Evolutionary conservation across 1,140 invertebrate genomes (phyloP).

Genomic region (Trichonephila clavata): DNA sequence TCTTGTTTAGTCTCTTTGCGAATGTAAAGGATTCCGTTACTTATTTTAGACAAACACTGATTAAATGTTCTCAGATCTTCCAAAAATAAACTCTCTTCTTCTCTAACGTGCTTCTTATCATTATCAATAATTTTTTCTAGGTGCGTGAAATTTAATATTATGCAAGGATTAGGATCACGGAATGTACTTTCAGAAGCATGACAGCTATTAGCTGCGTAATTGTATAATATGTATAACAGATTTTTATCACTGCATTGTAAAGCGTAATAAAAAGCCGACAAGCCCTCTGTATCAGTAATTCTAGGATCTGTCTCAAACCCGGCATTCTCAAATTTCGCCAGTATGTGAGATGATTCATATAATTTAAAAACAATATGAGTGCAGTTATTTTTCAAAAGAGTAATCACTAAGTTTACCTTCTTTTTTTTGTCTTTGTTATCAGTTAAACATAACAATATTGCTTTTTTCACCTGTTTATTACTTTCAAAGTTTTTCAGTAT

Average conservation of each 20-base stretch:
- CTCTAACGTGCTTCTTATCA: background rate
- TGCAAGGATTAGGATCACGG: background rate
- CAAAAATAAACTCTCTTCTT: background rate
- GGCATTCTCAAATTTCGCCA: background rate
- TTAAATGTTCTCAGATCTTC: background rate
- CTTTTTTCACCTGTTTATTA: no score
- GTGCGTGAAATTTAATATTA: background rate
- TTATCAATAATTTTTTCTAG: background rate
- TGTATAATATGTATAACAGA: background rate
- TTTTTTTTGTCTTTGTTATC: background rate
- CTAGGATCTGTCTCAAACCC: conserved; percentile 27
- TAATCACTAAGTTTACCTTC: background rate
- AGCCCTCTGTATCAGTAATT: background rate
- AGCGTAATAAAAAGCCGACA: conserved; percentile 25
- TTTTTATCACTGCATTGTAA: background rate
- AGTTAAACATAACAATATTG: background rate
- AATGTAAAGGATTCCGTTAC: background rate
- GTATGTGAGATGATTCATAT: background rate
- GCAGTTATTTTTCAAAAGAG: background rate
- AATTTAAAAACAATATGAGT: background rate
- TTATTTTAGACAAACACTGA: background rate
- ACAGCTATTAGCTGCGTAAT: background rate
- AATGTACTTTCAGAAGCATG: background rate
- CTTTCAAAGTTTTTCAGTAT: background rate
- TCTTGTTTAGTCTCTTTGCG: background rate